Conservation (phyloP, 37 sponge, comb jelly and placozoan genomes). For the Mnemiopsis leidyi region DNA sequence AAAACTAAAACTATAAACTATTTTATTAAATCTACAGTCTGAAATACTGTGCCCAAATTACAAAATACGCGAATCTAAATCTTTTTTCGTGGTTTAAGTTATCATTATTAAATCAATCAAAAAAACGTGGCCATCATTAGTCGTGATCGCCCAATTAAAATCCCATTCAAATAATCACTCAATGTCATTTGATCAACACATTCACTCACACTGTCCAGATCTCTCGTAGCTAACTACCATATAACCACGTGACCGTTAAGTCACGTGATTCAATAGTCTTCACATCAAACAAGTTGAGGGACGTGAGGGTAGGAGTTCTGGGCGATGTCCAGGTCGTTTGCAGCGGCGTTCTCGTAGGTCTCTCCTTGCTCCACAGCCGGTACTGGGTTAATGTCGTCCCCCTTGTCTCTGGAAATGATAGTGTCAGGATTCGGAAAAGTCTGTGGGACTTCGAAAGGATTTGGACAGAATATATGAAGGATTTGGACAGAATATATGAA, state of each 20-base stretch:
- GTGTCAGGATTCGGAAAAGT: not conserved
- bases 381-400: not conserved
- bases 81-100: not conserved
- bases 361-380: not conserved
- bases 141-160: not conserved
- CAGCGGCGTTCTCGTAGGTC: constrained; percentile 11
- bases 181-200: not conserved
- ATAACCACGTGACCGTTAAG: not conserved
- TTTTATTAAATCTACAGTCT: not conserved
- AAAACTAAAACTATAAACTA: not conserved
- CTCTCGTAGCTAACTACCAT: not conserved
- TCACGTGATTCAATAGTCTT: no score
- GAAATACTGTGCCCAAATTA: not conserved
- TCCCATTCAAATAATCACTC: not conserved
- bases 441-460: not conserved
- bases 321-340: not conserved
- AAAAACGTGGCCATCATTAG: not conserved
- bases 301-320: constrained; percentile 8
- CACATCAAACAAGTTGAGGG: constrained; percentile 11
- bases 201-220: not conserved
- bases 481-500: no score
- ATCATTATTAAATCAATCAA: not conserved
- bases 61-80: not conserved
- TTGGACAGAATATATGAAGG: no score
- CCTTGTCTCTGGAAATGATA: not conserved